Evolutionary conservation across 2,113 vertebrate species (phyloP).

Genomic region (Piaya cayana): DNA sequence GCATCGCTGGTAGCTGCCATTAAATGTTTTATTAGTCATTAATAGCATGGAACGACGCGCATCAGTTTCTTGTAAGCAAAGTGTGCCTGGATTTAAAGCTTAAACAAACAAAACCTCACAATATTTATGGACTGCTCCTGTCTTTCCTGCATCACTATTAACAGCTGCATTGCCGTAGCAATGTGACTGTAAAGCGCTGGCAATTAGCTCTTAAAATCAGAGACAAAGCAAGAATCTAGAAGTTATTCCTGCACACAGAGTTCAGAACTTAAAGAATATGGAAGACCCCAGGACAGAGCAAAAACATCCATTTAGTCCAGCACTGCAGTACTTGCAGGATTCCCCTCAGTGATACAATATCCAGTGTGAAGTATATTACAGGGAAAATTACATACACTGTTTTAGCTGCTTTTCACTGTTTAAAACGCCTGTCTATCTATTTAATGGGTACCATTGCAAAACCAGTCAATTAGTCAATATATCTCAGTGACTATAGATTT

Average conservation of each 20-base stretch:
- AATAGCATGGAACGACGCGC: neutral
- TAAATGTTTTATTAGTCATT: neutral
- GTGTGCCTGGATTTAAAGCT: accelerated
- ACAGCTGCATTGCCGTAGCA: neutral
- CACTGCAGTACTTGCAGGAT: neutral
- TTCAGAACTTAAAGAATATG: neutral
- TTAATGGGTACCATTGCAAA: neutral
- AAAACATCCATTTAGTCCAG: neutral
- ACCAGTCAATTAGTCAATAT: neutral
- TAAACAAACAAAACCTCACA: neutral
- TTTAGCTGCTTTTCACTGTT: neutral
- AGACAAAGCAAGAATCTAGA: neutral
- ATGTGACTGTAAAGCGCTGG: neutral
- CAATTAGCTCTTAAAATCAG: neutral
- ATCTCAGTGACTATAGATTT: neutral
- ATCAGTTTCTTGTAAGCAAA: neutral
- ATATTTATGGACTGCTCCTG: neutral
- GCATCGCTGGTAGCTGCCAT: neutral
- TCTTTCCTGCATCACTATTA: neutral
- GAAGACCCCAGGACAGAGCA: neutral
- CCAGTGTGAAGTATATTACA: neutral
- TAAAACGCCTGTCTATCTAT: neutral
- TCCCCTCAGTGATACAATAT: neutral
- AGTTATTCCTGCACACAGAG: neutral
- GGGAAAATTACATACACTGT: neutral